phyloP scores from a whole-genome alignment of 2,888 invertebrate genomes.

The Junonia oenone region DNA sequence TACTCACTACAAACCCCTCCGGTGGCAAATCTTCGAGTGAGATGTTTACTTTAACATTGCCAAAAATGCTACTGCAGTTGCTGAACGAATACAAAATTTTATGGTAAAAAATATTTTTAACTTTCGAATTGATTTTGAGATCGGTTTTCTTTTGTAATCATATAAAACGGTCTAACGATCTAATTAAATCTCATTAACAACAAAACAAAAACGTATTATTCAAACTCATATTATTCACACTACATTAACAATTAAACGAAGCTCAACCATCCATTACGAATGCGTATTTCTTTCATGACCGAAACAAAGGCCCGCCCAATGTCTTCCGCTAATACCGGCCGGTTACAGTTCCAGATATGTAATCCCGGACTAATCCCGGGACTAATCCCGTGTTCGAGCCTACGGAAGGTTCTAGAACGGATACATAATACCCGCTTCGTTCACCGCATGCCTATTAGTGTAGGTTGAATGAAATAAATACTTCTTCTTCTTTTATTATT shows the following conservation, averaged over 20 bases:
- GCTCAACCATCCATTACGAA: background rate
- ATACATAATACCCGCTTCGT: slow-evolving; percentile 8
- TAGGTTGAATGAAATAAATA: slow-evolving; percentile 4
- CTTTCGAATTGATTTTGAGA: too few species aligned
- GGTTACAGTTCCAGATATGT: slow-evolving; percentile 18
- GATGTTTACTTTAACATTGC: too few species aligned
- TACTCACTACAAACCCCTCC: too few species aligned
- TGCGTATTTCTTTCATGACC: slow-evolving; percentile 2
- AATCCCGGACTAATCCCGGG: slow-evolving; percentile 18
- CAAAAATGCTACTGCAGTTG: too few species aligned
- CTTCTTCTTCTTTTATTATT: background rate
- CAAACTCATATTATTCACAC: too few species aligned
- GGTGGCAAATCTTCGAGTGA: too few species aligned
- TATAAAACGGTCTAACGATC: too few species aligned
- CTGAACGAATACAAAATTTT: too few species aligned
- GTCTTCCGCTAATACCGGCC: slow-evolving; percentile 13
- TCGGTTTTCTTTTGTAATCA: too few species aligned
- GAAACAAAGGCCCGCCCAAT: slow-evolving; percentile 10
- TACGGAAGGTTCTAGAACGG: slow-evolving; percentile 16
- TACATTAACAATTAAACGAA: background rate
- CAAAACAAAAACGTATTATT: too few species aligned
- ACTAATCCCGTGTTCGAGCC: slow-evolving; percentile 16
- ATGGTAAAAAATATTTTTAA: too few species aligned
- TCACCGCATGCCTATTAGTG: slow-evolving; percentile 10
- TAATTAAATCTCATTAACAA: too few species aligned